Evolutionary conservation across 2,113 vertebrate species (phyloP).

Genomic region (Triplophysa siluroides): DNA sequence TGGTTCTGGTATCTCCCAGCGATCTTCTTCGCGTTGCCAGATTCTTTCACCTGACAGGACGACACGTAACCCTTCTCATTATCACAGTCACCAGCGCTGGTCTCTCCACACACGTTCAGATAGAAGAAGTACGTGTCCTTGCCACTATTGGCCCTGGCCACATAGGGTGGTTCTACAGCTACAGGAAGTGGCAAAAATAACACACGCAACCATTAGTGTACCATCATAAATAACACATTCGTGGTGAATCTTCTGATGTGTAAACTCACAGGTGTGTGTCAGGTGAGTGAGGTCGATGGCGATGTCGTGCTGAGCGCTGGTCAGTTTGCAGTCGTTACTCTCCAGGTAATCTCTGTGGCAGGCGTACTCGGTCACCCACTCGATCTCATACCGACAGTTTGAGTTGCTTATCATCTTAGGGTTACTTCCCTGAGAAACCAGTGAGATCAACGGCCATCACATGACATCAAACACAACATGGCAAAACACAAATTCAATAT

Average conservation of each 20-base stretch:
- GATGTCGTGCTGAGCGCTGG: constrained; percentile 82
- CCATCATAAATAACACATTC: too few relatives aligned
- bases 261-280: constrained; percentile 68
- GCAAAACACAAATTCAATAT: neutral
- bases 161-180: constrained; percentile 63
- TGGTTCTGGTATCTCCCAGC: constrained; percentile 85
- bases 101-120: constrained; percentile 83
- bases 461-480: too few relatives aligned
- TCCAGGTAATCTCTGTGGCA: constrained; percentile 94
- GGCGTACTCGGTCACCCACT: constrained; percentile 94
- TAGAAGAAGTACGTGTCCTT: constrained; percentile 81
- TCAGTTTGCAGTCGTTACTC: constrained; percentile 80
- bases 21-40: constrained; percentile 62
- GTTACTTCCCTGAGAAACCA: constrained; percentile 75
- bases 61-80: constrained; percentile 57
- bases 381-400: constrained; percentile 91
- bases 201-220: too few relatives aligned
- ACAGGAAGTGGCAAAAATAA: neutral
- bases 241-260: neutral
- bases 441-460: neutral
- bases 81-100: constrained; percentile 57
- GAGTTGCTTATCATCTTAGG: constrained; percentile 85
- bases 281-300: constrained; percentile 86
- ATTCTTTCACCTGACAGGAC: constrained; percentile 82
- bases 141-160: constrained; percentile 64